Conservation (phyloP, 2,888 invertebrate species). For the Anthoptus insignis region DNA sequence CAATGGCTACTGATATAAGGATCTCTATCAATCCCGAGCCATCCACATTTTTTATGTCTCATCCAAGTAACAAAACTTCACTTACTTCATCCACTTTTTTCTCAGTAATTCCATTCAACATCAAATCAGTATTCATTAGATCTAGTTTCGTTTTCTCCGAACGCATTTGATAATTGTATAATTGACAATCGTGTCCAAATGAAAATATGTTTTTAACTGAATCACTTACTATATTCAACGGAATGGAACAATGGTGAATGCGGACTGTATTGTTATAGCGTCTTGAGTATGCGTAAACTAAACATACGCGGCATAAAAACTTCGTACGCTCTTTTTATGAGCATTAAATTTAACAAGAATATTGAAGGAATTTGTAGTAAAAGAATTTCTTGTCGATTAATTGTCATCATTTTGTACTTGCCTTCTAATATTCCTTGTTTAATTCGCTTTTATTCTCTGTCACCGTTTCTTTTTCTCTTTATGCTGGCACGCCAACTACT, state of each 20-base stretch:
- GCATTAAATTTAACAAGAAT: not conserved
- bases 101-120: not conserved
- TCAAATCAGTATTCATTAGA: slow-evolving; percentile 4
- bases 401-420: no score
- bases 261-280: slow-evolving; percentile 17
- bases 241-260: slow-evolving; percentile 60
- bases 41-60: no score
- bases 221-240: slow-evolving; percentile 29
- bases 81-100: not conserved
- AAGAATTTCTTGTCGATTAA: no score
- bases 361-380: no score
- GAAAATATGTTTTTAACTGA: slow-evolving; percentile 28
- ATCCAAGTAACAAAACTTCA: no score
- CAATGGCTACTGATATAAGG: no score
- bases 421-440: no score
- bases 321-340: not conserved
- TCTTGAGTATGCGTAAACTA: slow-evolving; percentile 19
- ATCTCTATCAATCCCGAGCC: no score
- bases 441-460: no score
- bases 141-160: slow-evolving; percentile 17
- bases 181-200: slow-evolving; percentile 24
- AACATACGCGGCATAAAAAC: slow-evolving; percentile 16
- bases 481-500: no score
- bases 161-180: slow-evolving; percentile 25
- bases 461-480: no score